phyloP scores from a whole-genome alignment of 2,888 invertebrate genomes.

The Ectemnius cavifrons region DNA sequence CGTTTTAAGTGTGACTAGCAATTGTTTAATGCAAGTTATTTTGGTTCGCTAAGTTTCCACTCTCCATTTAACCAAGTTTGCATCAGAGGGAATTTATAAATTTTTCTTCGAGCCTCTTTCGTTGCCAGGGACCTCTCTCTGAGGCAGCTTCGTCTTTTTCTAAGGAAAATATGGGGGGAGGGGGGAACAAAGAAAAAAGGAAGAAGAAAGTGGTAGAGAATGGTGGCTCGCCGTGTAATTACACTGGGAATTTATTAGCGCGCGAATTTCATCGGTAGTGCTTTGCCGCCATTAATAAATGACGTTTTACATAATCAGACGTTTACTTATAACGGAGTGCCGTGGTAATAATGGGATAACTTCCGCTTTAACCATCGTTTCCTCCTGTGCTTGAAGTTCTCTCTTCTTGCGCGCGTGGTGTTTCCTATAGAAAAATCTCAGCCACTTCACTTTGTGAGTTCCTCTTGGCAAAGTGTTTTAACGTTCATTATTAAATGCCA shows the following conservation, averaged over 20 bases:
- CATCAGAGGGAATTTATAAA: not conserved
- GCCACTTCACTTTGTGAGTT: too few relatives aligned
- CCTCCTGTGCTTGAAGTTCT: too few relatives aligned
- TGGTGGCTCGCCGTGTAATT: not conserved
- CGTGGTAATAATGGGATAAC: not conserved
- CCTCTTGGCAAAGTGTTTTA: too few relatives aligned
- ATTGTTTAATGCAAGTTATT: too few relatives aligned
- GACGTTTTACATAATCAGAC: constrained; percentile 4
- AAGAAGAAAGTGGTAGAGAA: not conserved
- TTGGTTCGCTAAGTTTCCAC: too few relatives aligned
- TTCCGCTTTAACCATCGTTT: not conserved
- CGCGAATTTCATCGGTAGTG: not conserved
- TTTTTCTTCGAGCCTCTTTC: not conserved
- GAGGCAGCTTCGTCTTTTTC: not conserved
- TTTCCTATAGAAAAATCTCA: too few relatives aligned
- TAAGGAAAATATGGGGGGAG: not conserved
- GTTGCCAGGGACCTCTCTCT: not conserved
- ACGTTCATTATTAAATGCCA: too few relatives aligned
- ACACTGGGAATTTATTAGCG: constrained; percentile 4
- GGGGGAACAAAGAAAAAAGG: not conserved
- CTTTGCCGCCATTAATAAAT: constrained; percentile 10
- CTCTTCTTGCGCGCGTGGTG: too few relatives aligned
- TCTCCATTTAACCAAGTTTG: too few relatives aligned
- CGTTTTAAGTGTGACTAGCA: too few relatives aligned
- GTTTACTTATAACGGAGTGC: constrained; percentile 1